Evolutionary conservation across 2,797 vertebrate species (phyloP).

Genomic region (Paedocypris micromegethes): DNA sequence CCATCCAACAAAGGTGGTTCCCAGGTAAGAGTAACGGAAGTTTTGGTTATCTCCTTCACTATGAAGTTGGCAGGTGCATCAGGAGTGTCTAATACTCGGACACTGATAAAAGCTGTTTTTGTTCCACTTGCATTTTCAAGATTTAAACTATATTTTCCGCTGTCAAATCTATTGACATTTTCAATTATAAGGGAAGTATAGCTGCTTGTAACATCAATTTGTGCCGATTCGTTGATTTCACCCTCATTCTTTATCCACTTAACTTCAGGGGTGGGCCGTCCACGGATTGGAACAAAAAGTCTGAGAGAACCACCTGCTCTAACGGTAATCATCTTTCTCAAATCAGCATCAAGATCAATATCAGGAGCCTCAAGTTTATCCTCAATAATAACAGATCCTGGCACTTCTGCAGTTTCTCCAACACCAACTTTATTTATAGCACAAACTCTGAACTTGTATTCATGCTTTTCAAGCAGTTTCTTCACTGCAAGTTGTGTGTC

Average conservation of each 20-base stretch:
- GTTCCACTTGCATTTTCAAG: conserved; percentile 92
- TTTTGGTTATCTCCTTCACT: conserved; percentile 91
- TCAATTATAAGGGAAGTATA: conserved; percentile 95
- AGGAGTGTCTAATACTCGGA: conserved; percentile 92
- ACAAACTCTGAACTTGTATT: conserved; percentile 95
- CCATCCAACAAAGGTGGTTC: conserved; percentile 92
- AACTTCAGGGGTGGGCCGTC: conserved; percentile 91
- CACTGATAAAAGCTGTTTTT: conserved; percentile 93
- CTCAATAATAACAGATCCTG: conserved; percentile 82
- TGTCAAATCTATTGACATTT: conserved; percentile 93
- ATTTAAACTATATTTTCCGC: conserved; percentile 90
- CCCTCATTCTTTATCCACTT: conserved; percentile 94
- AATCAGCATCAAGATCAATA: conserved; percentile 89
- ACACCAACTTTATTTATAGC: conserved; percentile 94
- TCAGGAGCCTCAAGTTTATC: conserved; percentile 96
- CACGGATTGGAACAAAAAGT: conserved; percentile 91
- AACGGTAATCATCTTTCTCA: conserved; percentile 95
- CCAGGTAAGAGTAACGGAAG: conserved; percentile 91
- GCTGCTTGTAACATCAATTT: conserved; percentile 87
- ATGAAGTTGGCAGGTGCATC: conserved; percentile 86
- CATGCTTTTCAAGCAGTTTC: conserved; percentile 90
- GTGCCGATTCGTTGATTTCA: conserved; percentile 86
- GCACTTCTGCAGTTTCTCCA: conserved; percentile 89
- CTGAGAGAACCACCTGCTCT: conserved; percentile 88
- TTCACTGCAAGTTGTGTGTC: conserved; percentile 83